Percentiles rank a stretch among this genome's conserved stretches.
Evolutionary conservation across 2,888 invertebrate species (phyloP).

Genomic region (Erynnis tages): DNA sequence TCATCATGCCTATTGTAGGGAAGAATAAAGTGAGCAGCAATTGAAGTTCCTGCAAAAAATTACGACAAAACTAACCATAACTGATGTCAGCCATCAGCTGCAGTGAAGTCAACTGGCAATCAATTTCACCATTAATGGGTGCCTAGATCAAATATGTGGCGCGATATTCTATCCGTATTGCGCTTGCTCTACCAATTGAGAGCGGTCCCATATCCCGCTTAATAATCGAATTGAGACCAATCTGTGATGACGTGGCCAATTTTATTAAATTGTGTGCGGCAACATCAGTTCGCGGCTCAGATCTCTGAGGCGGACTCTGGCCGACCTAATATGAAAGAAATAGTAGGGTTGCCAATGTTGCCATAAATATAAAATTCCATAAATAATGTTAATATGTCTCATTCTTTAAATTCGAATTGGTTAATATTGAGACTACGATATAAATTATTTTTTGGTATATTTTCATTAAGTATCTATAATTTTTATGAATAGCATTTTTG

Average conservation of each 20-base stretch:
- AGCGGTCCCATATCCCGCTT: conserved; percentile 22
- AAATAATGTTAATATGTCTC: too few relatives aligned
- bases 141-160: background rate
- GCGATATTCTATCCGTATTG: conserved; percentile 24
- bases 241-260: conserved; percentile 27
- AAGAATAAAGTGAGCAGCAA: too few relatives aligned
- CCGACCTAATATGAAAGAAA: conserved; percentile 28
- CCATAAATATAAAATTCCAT: too few relatives aligned
- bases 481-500: too few relatives aligned
- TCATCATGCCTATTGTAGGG: too few relatives aligned
- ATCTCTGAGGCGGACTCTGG: conserved; percentile 5
- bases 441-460: too few relatives aligned
- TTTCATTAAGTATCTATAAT: too few relatives aligned
- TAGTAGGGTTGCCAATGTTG: conserved; percentile 17
- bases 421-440: too few relatives aligned
- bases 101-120: too few relatives aligned
- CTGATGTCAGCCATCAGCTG: background rate
- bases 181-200: conserved; percentile 17
- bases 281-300: conserved; percentile 2
- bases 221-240: conserved; percentile 33
- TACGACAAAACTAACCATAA: background rate
- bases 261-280: conserved; percentile 34
- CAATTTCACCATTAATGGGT: too few relatives aligned
- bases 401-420: too few relatives aligned
- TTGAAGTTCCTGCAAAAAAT: too few relatives aligned